Evolutionary conservation across 2,797 vertebrate species (phyloP), one percentile per base, ranked within the genome.

Genomic region (Aotus griseimembra): DNA sequence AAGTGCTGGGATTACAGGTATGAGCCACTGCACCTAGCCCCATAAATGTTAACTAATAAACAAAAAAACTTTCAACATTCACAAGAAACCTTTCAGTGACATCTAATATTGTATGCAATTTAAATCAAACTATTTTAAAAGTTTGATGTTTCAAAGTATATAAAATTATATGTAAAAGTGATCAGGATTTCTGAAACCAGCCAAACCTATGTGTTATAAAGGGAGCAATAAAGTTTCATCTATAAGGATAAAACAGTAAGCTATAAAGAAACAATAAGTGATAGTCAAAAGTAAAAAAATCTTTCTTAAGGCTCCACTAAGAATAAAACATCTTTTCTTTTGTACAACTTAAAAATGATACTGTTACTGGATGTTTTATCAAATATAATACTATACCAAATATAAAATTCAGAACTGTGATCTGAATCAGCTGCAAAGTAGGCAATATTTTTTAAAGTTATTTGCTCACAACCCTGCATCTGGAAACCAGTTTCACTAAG

Each of bases 361-460:
- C 12, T 57, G 41, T 24, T 86, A 48, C 28, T 58, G 76, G 61
- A 84, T 93, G 50, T 94, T 95, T 57, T 87, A 91, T 82, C 75
- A 94, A 96, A 86, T 72, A 87, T 94, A 55, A 92, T 75, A 96
- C 94, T 95, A 57, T 84, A 84, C 61, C 75, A 94, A 96, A 83
- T 76, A 89, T 44, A 48, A 84, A 76, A 91, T 89, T 19, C n/a
- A 87, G 44, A 86, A 94, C 15, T 89, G 28, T 72, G 50, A 93
- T 57, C 33, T 22, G 15, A 95, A 94, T 86, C 48, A 94, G 58
- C 41, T 85, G 93, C 39, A 81, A 96, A 80, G 41, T 30, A 95
- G 48, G 24, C 20, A 95, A 88, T 57, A 80, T 84, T 81, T 96
- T 91, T 70, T 20, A 72, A 93, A 90, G 70, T 75, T 90, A 89